phyloP scores from a whole-genome alignment of 2,113 vertebrate species.

The Tyrannus savana region DNA sequence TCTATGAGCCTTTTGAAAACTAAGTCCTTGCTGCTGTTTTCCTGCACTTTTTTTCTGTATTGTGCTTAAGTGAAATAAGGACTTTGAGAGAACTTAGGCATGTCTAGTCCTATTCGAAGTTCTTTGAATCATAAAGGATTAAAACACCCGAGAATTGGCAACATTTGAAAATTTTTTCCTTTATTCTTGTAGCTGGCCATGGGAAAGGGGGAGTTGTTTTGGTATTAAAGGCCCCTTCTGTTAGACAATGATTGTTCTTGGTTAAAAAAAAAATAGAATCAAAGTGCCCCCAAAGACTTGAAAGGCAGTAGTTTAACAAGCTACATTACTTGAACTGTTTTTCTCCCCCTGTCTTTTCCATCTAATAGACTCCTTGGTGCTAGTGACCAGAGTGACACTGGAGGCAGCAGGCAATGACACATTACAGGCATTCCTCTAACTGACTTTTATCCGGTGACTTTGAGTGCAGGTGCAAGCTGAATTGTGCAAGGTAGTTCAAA shows the following conservation, averaged over 20 bases:
- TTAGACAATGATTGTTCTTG: neutral
- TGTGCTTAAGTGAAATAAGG: neutral
- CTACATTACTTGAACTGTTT: conserved; percentile 39
- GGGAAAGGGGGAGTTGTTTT: neutral
- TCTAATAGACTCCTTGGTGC: conserved; percentile 55
- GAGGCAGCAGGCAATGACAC: conserved; percentile 62
- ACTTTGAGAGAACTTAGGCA: neutral
- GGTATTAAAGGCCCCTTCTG: neutral
- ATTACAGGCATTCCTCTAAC: conserved; percentile 44
- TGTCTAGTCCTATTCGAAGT: neutral
- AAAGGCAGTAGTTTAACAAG: conserved; percentile 38
- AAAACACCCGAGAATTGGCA: neutral
- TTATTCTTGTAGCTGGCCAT: neutral
- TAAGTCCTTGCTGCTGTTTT: neutral
- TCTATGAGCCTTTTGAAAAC: neutral
- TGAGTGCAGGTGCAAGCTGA: conserved; percentile 20
- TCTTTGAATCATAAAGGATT: neutral
- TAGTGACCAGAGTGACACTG: conserved; percentile 53
- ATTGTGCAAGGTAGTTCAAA: conserved; percentile 14
- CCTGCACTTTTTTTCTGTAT: neutral
- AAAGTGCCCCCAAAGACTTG: neutral
- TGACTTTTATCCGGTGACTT: conserved; percentile 62
- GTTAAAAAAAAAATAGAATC: neutral
- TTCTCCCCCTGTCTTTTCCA: conserved; percentile 28
- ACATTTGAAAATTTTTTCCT: neutral